phyloP scores from a whole-genome alignment of 1,140 invertebrate genomes.

The Drosophila sturtevanti region DNA sequence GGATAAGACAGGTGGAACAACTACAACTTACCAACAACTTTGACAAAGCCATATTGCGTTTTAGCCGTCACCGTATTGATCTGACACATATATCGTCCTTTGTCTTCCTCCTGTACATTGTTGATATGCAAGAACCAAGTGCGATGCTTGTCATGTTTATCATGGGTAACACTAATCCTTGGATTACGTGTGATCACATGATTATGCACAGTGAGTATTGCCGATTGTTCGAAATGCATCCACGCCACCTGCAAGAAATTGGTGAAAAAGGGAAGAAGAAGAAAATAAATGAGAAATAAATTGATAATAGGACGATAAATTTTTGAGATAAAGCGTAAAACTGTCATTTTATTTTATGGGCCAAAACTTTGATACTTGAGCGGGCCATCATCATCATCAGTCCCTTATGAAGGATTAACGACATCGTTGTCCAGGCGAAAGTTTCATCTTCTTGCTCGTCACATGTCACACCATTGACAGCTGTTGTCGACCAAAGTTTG shows the following conservation, averaged over 20 bases:
- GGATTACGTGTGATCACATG: slow-evolving; percentile 96
- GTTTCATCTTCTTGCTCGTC: slow-evolving; percentile 35
- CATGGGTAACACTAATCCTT: slow-evolving; percentile 94
- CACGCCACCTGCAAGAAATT: slow-evolving; percentile 91
- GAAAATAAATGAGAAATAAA: not conserved
- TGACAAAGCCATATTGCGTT: slow-evolving; percentile 95
- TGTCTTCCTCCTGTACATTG: slow-evolving; percentile 94
- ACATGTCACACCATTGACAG: slow-evolving; percentile 56
- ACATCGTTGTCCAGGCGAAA: slow-evolving; percentile 46
- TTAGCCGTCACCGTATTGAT: slow-evolving; percentile 97
- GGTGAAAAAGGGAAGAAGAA: not conserved
- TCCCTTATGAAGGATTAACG: slow-evolving; percentile 77
- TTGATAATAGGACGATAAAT: slow-evolving; percentile 13
- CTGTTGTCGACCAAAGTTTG: slow-evolving; percentile 43
- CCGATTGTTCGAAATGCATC: slow-evolving; percentile 97
- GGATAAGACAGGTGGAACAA: slow-evolving; percentile 26
- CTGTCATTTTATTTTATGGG: slow-evolving; percentile 60
- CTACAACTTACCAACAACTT: slow-evolving; percentile 93
- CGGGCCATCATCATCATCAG: slow-evolving; percentile 65
- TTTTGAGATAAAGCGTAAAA: slow-evolving; percentile 51
- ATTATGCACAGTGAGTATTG: slow-evolving; percentile 95
- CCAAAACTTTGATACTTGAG: slow-evolving; percentile 41
- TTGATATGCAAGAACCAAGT: slow-evolving; percentile 96
- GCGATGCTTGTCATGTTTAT: slow-evolving; percentile 87
- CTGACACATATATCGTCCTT: slow-evolving; percentile 97